Evolutionary conservation across 2,797 vertebrate species (phyloP).

Genomic region (Pogonophryne albipinna): DNA sequence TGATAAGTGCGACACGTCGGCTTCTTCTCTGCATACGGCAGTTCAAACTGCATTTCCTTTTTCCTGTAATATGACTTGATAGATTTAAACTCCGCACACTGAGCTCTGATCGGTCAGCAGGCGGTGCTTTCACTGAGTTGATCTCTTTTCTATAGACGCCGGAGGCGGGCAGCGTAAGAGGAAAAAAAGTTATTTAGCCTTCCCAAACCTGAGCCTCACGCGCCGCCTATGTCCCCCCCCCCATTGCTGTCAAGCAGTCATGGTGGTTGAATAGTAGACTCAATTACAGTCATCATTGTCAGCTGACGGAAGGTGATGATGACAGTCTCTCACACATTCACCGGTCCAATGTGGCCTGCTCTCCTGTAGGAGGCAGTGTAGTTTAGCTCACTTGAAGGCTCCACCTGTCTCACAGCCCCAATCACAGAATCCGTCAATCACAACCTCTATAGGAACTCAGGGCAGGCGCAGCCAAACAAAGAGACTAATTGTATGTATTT

Average conservation of each 20-base stretch:
- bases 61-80: no score
- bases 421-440: constrained; percentile 69
- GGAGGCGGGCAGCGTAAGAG: no score
- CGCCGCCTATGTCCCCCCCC: no score
- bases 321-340: constrained; percentile 43
- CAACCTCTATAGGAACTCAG: constrained; percentile 42
- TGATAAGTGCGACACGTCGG: no score
- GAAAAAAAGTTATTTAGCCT: no score
- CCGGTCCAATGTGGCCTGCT: constrained; percentile 49
- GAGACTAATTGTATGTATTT: constrained; percentile 41
- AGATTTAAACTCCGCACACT: no score
- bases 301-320: constrained; percentile 37
- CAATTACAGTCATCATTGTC: constrained; percentile 57
- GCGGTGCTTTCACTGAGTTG: no score
- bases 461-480: constrained; percentile 35
- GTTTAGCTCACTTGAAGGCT: constrained; percentile 63
- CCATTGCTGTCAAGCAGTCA: constrained; percentile 23
- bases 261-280: constrained; percentile 25
- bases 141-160: no score
- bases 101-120: no score
- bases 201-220: no score
- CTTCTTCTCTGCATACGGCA: no score
- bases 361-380: constrained; percentile 80
- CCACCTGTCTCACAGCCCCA: constrained; percentile 52
- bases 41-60: no score